These are phyloP conservation scores for Diphyllodes magnificus DNA, from an alignment of 2,113 vertebrate species.

Conservation along the genomic window DNA sequence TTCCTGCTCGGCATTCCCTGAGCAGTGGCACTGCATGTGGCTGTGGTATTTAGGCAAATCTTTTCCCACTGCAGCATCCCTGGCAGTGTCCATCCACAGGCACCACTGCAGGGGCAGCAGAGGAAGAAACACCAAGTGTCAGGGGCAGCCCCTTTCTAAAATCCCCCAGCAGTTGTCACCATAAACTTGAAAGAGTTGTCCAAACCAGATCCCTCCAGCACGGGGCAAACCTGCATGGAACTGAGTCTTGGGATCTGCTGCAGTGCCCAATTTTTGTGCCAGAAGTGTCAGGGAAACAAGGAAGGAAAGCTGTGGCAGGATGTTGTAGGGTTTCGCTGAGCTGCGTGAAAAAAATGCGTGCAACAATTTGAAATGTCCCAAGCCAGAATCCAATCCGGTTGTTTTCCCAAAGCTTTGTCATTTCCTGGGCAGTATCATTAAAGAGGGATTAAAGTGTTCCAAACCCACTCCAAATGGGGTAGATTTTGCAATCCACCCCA, in stretches of 20 bases:
- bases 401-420: background rate
- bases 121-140: background rate
- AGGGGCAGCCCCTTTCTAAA: background rate
- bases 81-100: background rate
- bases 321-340: background rate
- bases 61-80: background rate
- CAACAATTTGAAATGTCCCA: background rate
- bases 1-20: background rate
- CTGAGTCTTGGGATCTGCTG: background rate
- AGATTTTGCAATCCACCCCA: background rate
- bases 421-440: conserved; percentile 12
- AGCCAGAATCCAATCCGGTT: background rate
- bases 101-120: background rate
- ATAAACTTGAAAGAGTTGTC: background rate
- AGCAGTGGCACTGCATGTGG: no score
- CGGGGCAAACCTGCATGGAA: background rate
- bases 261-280: background rate
- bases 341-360: background rate
- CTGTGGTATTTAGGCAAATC: background rate
- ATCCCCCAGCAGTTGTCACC: background rate
- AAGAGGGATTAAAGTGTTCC: background rate
- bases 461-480: background rate
- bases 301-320: background rate
- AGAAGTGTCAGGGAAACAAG: background rate
- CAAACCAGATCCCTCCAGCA: background rate